phyloP scores from a whole-genome alignment of 2,888 invertebrate species.

The Dendrolimus pini region DNA sequence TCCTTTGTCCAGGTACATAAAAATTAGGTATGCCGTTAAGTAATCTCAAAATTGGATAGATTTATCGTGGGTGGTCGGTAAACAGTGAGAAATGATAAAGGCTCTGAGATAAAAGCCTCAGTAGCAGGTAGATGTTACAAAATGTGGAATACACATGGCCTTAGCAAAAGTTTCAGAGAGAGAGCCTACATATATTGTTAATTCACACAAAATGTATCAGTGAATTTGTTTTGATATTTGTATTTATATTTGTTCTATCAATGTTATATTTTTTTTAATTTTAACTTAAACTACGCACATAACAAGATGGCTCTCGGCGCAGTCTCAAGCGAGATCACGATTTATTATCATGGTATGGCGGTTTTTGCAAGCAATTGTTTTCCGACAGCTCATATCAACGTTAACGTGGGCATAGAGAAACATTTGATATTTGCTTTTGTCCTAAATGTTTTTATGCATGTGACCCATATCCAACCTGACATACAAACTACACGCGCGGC shows the following conservation, averaged over 20 bases:
- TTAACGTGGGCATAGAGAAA: background rate
- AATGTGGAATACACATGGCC: too few relatives aligned
- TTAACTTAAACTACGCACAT: too few relatives aligned
- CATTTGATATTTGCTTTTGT: background rate
- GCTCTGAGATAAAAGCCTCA: too few relatives aligned
- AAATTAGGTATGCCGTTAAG: background rate
- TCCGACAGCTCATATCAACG: background rate
- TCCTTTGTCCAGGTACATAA: too few relatives aligned
- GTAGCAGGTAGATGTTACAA: too few relatives aligned
- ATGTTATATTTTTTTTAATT: too few relatives aligned
- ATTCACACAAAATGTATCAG: too few relatives aligned
- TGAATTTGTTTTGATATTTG: too few relatives aligned
- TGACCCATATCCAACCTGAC: conserved; percentile 31
- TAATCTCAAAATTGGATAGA: background rate
- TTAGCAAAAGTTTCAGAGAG: too few relatives aligned
- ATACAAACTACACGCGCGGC: conserved; percentile 28
- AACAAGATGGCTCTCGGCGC: too few relatives aligned
- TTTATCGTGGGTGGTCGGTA: background rate
- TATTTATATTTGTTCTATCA: too few relatives aligned
- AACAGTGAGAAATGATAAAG: background rate
- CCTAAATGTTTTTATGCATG: conserved; percentile 22
- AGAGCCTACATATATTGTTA: too few relatives aligned
- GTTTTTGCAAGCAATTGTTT: background rate
- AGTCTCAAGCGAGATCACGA: background rate
- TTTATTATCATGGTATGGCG: background rate